Base-by-base conservation (phyloP, 2,888 invertebrate species). In the Drosophila algonquin region DNA sequence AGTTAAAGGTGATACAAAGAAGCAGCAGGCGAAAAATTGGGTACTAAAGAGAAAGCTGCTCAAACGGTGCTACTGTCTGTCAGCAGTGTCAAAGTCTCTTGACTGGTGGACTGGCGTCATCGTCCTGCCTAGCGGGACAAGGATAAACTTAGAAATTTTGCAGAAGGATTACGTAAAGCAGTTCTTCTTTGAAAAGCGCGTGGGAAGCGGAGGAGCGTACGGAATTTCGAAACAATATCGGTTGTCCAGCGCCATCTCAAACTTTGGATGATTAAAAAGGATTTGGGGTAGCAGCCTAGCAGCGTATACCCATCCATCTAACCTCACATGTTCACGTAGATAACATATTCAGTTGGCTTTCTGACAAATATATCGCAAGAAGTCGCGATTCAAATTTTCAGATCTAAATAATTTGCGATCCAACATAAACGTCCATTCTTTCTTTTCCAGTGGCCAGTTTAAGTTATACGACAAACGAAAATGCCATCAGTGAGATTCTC, bases 151-250 rank as follows among this genome's bases (percentile, higher is more conserved):
- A 73, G 79, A 73, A 21, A 73, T 90, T 54, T 71, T 90, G 32
- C 91, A 91, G 60, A 91, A 91, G 57, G 90, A 89, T 57, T 91
- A 89, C 69, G 80, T 90, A 32, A 90, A 90, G 55, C 90, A 90
- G 67, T 91, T 90, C 61, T 90, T 89, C 63, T 91, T 91, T 75
- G 90, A 91, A 58, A 91, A 91, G 53, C 89, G 90, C 47, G 89
- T 87, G 24, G 91, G 91, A 70, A 91, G 91, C 55, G 90, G 90
- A 84, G 91, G 90, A 72, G 32, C n/a, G 50, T 21, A 16, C 14
- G 50, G 52, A 52, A 54, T 55, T 56, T 40, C n/a, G 58, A 40
- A 40, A 40, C 14, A 40, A 47, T 57, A 58, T 27, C 60, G 47
- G 4, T 54, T 73, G 62, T 35, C 45, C 45, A 68, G 61, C 51